phyloP scores from a whole-genome alignment of 2,797 vertebrate genomes.

The Alauda arvensis region DNA sequence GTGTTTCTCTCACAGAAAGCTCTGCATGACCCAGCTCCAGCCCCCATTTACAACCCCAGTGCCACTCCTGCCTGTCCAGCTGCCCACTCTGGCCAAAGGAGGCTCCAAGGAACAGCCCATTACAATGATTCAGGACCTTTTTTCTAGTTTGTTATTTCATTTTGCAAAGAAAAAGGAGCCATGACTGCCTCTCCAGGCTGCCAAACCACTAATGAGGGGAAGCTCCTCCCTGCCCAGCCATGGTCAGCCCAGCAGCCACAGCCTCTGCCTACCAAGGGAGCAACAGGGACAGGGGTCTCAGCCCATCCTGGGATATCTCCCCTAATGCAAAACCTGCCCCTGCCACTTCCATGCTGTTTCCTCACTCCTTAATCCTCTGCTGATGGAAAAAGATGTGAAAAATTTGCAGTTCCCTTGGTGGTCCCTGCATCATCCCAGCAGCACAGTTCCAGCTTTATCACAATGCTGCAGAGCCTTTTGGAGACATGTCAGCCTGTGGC shows the following conservation, averaged over 20 bases:
- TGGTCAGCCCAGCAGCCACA: not conserved
- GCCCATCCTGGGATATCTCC: not conserved
- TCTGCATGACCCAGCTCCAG: not conserved
- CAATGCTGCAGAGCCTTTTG: not conserved
- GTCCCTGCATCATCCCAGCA: not conserved
- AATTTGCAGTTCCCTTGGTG: not conserved
- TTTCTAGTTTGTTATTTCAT: not conserved
- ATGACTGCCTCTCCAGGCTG: not conserved
- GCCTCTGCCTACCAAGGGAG: accelerated
- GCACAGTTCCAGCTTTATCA: not conserved
- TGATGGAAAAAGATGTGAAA: not conserved
- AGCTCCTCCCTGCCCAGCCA: not conserved
- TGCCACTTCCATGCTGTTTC: not conserved
- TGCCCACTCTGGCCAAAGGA: not conserved
- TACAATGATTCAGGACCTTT: not conserved
- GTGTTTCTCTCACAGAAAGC: not conserved
- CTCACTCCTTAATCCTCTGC: not conserved
- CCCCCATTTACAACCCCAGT: not conserved
- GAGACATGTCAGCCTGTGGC: not conserved
- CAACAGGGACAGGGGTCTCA: not conserved
- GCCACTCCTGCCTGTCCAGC: not conserved
- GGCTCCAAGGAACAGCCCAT: not conserved
- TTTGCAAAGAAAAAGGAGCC: not conserved
- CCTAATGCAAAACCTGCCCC: not conserved
- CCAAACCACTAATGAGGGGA: conserved; percentile 13